A percentile compares a stretch with the other conserved stretches of the same genome.
phyloP scores from a whole-genome alignment of 2,797 vertebrate genomes.

The Lagodon rhomboides region DNA sequence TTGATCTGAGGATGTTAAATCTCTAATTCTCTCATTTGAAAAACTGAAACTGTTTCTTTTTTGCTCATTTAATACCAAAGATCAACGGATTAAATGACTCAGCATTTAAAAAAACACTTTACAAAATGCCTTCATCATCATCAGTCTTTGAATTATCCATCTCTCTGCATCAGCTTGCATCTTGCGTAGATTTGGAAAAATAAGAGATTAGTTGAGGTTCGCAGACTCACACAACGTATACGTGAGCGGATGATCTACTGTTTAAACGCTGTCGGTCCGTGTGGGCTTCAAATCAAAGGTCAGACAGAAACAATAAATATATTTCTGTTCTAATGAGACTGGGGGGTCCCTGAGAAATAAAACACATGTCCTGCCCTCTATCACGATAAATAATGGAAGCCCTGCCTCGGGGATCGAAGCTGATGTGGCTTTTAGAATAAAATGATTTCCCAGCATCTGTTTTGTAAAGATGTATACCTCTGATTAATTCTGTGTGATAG shows the following conservation, averaged over 20 bases:
- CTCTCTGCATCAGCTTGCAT: conserved; percentile 1
- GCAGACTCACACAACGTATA: too few relatives aligned
- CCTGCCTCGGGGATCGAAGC: not conserved
- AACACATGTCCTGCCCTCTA: not conserved
- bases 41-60: too few relatives aligned
- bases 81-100: too few relatives aligned
- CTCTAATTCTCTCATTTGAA: too few relatives aligned
- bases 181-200: not conserved
- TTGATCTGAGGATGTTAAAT: too few relatives aligned
- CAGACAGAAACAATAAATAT: conserved; percentile 36
- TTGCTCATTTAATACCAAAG: too few relatives aligned
- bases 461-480: too few relatives aligned
- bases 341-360: not conserved
- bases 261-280: not conserved
- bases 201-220: not conserved
- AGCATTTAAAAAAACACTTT: not conserved
- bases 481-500: too few relatives aligned
- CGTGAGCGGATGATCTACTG: not conserved
- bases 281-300: conserved; percentile 1
- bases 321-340: conserved; percentile 13
- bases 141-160: not conserved
- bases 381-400: conserved; percentile 24
- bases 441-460: not conserved
- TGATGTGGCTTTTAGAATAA: conserved; percentile 13
- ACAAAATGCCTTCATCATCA: not conserved